A percentile compares a stretch with the other conserved stretches of the same genome.
Conservation (phyloP, 2,888 invertebrate genomes). For the Cylindroiulus punctatus region DNA sequence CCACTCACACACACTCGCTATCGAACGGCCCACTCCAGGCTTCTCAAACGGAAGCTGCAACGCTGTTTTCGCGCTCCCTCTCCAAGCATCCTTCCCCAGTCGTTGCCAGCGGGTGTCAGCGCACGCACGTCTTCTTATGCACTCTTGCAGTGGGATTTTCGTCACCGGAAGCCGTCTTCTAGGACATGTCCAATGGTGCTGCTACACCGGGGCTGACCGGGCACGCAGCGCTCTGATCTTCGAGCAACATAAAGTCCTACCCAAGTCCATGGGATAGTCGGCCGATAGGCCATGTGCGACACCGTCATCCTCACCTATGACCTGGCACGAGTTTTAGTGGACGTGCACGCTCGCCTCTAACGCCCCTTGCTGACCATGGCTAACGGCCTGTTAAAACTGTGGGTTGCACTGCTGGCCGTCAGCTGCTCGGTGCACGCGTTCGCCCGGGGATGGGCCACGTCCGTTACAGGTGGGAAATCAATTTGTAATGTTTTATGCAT, state of each 20-base stretch:
- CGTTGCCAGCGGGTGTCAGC: slow-evolving; percentile 1
- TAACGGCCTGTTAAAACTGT: slow-evolving; percentile 12
- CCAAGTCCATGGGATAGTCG: not conserved
- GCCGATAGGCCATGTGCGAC: not conserved
- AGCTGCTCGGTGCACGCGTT: not conserved
- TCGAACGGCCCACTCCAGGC: no score
- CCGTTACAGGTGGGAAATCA: slow-evolving; percentile 50
- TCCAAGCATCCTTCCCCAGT: not conserved
- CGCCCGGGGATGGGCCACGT: slow-evolving; percentile 23
- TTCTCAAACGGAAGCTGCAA: not conserved
- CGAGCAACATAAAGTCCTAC: no score
- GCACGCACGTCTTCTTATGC: not conserved
- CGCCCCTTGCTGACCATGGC: not conserved
- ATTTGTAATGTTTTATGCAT: slow-evolving; percentile 27
- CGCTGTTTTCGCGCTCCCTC: not conserved
- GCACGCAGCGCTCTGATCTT: not conserved
- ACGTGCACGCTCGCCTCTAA: not conserved
- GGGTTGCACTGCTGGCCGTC: not conserved
- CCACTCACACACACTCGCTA: no score
- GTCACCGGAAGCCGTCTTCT: not conserved
- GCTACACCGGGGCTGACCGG: not conserved
- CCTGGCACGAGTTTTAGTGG: slow-evolving; percentile 9
- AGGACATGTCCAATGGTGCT: no score
- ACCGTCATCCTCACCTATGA: not conserved
- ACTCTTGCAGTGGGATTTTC: not conserved